Evolutionary conservation across 2,888 invertebrate genomes (phyloP).

Genomic region (Harpagoxenus sublaevis): DNA sequence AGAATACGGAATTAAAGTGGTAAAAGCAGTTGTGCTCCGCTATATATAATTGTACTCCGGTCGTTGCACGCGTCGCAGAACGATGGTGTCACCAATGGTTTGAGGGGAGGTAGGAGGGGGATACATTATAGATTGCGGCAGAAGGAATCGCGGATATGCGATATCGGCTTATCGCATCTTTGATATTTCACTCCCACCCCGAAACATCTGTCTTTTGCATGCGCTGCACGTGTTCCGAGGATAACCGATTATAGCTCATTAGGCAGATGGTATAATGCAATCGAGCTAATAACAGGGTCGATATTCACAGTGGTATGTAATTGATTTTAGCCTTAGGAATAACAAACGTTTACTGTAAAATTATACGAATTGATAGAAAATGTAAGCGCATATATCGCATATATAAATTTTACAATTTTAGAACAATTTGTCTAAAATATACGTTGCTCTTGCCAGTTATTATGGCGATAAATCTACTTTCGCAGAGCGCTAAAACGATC

Average conservation of each 20-base stretch:
- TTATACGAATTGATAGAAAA: not conserved
- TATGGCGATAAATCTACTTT: not conserved
- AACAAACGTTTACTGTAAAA: not conserved
- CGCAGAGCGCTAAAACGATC: not conserved
- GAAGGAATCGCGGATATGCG: slow-evolving; percentile 16
- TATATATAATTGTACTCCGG: slow-evolving; percentile 20
- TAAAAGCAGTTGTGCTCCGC: slow-evolving; percentile 4
- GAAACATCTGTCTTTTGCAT: slow-evolving; percentile 25
- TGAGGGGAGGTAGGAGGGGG: not conserved
- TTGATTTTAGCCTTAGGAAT: not conserved
- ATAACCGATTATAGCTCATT: slow-evolving; percentile 20
- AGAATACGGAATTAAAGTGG: slow-evolving; percentile 23
- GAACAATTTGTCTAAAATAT: not conserved
- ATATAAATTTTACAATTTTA: not conserved
- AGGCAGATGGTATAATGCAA: slow-evolving; percentile 18
- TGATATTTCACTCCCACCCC: not conserved
- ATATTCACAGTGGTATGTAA: not conserved
- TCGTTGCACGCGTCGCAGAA: slow-evolving; percentile 21
- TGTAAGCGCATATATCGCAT: not conserved
- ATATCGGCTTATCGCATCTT: slow-evolving; percentile 32
- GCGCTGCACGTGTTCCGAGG: slow-evolving; percentile 2
- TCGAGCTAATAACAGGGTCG: not conserved
- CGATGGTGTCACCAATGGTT: not conserved
- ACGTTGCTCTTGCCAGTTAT: not conserved
- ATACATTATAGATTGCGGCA: not conserved